These are phyloP conservation scores for Sisyra terminalis DNA, from an alignment of 2,888 invertebrate species.

Conservation along the genomic window DNA sequence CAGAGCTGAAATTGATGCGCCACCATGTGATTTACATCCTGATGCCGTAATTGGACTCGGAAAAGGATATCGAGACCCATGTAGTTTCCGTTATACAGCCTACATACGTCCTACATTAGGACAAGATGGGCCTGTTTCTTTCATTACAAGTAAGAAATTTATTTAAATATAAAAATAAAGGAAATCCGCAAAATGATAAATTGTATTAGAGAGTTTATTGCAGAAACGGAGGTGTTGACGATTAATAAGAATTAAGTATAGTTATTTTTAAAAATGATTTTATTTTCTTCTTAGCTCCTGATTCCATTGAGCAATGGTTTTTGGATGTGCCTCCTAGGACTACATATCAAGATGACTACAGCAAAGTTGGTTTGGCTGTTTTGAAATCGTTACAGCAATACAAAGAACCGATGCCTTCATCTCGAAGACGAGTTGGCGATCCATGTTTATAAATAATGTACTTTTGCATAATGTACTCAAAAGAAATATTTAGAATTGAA, in stretches of 20 bases:
- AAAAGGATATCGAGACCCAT: conserved; percentile 43
- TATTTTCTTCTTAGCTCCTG: conserved; percentile 24
- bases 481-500: no score
- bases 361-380: conserved; percentile 39
- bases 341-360: conserved; percentile 43
- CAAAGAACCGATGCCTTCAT: conserved; percentile 40
- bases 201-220: no score
- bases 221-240: no score
- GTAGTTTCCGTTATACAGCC: conserved; percentile 36
- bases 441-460: conserved; percentile 24
- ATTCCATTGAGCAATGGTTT: conserved; percentile 34
- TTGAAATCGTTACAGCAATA: conserved; percentile 43
- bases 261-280: no score
- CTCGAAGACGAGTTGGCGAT: conserved; percentile 39
- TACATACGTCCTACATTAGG: conserved; percentile 36
- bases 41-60: conserved; percentile 36
- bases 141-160: conserved; percentile 22
- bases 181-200: no score
- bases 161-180: no score
- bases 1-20: conserved; percentile 41
- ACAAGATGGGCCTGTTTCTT: conserved; percentile 26
- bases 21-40: conserved; percentile 38
- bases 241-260: no score
- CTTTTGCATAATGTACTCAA: no score
- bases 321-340: conserved; percentile 37